phyloP scores from a whole-genome alignment of 2,888 invertebrate genomes.

The Zhengitettix transpicula region DNA sequence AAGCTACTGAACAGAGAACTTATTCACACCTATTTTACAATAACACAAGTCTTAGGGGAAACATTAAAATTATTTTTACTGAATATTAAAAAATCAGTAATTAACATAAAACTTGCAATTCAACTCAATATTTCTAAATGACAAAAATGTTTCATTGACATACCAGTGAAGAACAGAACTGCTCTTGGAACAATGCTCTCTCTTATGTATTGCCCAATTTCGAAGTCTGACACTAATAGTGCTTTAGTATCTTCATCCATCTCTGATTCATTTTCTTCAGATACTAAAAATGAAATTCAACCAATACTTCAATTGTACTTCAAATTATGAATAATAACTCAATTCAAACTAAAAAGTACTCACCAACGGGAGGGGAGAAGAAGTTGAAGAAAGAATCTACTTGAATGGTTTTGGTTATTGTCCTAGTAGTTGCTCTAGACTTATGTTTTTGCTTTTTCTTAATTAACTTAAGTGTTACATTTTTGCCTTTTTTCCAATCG shows the following conservation, averaged over 20 bases:
- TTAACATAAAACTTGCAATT: too few relatives aligned
- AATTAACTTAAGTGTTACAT: conserved; percentile 89
- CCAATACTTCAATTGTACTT: not conserved
- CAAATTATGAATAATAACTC: not conserved
- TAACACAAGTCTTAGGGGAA: too few relatives aligned
- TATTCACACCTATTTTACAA: too few relatives aligned
- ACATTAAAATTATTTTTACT: too few relatives aligned
- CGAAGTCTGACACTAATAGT: conserved; percentile 85
- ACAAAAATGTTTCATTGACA: too few relatives aligned
- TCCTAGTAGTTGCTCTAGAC: conserved; percentile 80
- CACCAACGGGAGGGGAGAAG: conserved; percentile 71
- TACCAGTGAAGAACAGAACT: conserved; percentile 90
- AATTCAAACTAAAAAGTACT: conserved; percentile 12
- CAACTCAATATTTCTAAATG: too few relatives aligned
- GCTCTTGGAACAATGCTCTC: conserved; percentile 95
- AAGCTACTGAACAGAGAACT: too few relatives aligned
- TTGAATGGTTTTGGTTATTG: conserved; percentile 88
- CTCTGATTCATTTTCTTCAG: conserved; percentile 67
- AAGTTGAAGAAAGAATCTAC: conserved; percentile 99
- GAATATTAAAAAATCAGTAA: too few relatives aligned
- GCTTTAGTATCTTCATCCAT: conserved; percentile 79
- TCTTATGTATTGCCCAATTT: conserved; percentile 95
- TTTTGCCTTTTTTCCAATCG: conserved; percentile 95
- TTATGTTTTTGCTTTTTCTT: conserved; percentile 99
- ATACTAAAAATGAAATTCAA: conserved; percentile 33